Percentiles rank a stretch among this genome's conserved stretches.
These are phyloP conservation scores for Arbacia lixula DNA, from an alignment of 53 echinoderm and acorn worm genomes.

Conservation along the genomic window DNA sequence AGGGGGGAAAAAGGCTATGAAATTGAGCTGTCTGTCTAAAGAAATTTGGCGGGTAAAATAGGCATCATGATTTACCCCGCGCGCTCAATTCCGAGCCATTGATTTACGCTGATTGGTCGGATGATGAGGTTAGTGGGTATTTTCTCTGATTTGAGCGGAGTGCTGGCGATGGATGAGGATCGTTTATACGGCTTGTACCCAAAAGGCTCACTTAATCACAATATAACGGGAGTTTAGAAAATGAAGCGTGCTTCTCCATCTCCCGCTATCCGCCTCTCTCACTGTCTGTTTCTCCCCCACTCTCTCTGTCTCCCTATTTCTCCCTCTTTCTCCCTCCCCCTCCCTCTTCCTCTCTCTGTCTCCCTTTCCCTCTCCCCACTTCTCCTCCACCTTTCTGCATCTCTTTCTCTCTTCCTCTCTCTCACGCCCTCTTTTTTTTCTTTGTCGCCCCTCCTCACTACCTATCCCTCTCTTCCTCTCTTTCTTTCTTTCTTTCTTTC, in stretches of 20 bases:
- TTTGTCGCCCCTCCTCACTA: too few relatives aligned
- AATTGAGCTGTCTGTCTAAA: constrained; percentile 43
- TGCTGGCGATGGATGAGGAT: constrained; percentile 20
- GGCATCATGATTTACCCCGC: constrained; percentile 12
- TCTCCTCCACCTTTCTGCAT: too few relatives aligned
- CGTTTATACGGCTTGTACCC: constrained; percentile 21
- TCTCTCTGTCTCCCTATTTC: too few relatives aligned
- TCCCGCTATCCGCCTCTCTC: too few relatives aligned
- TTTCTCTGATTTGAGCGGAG: constrained; percentile 13
- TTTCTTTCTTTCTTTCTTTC: too few relatives aligned
- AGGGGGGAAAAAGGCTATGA: constrained; percentile 18
- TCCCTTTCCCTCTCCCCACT: too few relatives aligned
- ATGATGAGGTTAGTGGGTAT: constrained; percentile 31
- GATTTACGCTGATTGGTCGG: constrained; percentile 30
- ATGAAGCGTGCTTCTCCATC: constrained; percentile 14
- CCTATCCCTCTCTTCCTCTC: too few relatives aligned
- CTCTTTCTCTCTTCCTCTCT: too few relatives aligned
- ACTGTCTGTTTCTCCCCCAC: too few relatives aligned
- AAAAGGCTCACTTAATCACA: constrained; percentile 33
- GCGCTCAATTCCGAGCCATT: constrained; percentile 10
- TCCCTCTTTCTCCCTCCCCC: too few relatives aligned
- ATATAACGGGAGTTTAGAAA: constrained; percentile 28
- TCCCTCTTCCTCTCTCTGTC: too few relatives aligned
- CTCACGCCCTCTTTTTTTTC: too few relatives aligned
- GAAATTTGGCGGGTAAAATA: constrained; percentile 20